phyloP scores from a whole-genome alignment of 2,113 vertebrate genomes.

The human (Homo sapiens) region DNA sequence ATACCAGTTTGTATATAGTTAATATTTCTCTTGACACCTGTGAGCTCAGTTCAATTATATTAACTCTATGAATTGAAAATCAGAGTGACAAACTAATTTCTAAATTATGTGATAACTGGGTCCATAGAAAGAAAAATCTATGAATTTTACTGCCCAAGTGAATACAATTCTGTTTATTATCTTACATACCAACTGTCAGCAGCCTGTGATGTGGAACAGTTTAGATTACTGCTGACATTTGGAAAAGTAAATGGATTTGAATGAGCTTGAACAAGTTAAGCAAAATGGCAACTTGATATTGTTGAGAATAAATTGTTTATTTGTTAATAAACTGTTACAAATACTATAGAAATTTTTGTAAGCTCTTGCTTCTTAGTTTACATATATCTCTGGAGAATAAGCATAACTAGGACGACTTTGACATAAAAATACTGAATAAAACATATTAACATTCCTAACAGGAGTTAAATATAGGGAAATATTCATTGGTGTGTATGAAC shows the following conservation, averaged over 20 bases:
- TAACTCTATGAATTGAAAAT: constrained; percentile 23
- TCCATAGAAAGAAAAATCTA: neutral
- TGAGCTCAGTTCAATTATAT: constrained; percentile 33
- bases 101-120: constrained; percentile 39
- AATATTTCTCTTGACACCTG: neutral
- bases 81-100: constrained; percentile 40
- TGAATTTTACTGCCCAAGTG: constrained; percentile 2
- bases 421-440: neutral
- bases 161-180: constrained; percentile 49
- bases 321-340: constrained; percentile 22
- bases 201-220: constrained; percentile 18
- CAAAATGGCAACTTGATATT: neutral
- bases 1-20: neutral
- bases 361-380: neutral
- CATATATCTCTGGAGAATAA: neutral
- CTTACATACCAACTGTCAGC: constrained; percentile 27
- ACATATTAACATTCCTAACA: neutral
- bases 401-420: neutral
- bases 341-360: neutral
- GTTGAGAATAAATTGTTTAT: neutral
- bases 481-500: neutral
- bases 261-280: constrained; percentile 33
- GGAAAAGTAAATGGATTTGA: constrained; percentile 51
- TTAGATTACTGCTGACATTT: constrained; percentile 65
- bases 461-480: neutral